Evolutionary conservation across 2,797 vertebrate genomes (phyloP), one percentile per base, ranked within the genome.

Genomic region (Simalia tracyae): DNA sequence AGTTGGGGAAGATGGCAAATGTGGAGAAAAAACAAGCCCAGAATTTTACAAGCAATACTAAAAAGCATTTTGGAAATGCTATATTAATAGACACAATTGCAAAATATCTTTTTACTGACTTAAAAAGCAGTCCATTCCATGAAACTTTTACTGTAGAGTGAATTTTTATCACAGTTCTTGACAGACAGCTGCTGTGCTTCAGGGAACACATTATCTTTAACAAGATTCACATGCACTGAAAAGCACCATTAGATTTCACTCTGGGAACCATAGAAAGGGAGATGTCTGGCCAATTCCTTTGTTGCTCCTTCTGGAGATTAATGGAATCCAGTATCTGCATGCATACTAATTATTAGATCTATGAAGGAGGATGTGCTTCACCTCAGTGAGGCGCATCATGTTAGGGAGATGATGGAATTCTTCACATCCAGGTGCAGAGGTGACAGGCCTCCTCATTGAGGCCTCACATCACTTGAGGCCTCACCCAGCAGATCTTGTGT

Each of bases 51-150:
- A 96, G 94, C 86, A 94, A 96, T 97, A 94, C 94, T 95, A 95
- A 96, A 96, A 87, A 96, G 84, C 92, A 61, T 94, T 96, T 96
- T 36, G 2, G 95, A 96, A 95, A 9, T 89, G 92, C 63, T 89
- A 15, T 94, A 94, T 96, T 96, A 96, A 96, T 96, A 96, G 95
- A 95, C 97, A 93, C 89, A 97, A 95, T 89, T 95, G 90, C 86
- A 94, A 89, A 95, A 95, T 92, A 87, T 12, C 72, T 95, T 95
- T 95, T 94, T 91, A 93, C 91, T 61, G 36, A 92, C 72, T 94
- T 94, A 95, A 96, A 54, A 57, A 95, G 61, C 64, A 95, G 60
- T 54, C 66, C 92, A 93, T 95, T 85, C 88, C 95, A 84, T 90
- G 81, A 95, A 95, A 94, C 46, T 36, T 93, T 94, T 93, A 95